phyloP scores from a whole-genome alignment of 2,113 vertebrate genomes.

The Pagrus major region DNA sequence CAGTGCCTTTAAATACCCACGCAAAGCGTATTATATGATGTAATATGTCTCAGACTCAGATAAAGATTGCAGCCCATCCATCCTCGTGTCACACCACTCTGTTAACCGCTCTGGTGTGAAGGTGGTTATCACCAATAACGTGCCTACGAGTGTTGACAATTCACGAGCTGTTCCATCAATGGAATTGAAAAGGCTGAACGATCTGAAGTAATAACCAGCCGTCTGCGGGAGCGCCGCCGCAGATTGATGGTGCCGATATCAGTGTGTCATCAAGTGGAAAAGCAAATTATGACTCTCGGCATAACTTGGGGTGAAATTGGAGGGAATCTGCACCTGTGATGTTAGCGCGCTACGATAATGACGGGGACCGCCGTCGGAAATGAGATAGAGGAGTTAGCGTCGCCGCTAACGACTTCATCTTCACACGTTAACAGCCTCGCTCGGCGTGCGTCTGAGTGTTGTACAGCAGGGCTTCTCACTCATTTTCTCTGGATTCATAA shows the following conservation, averaged over 20 bases:
- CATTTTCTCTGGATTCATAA: neutral
- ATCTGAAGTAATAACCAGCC: conserved; percentile 60
- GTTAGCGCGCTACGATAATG: conserved; percentile 8
- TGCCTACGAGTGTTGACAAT: conserved; percentile 50
- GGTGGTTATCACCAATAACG: conserved; percentile 64
- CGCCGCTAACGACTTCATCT: conserved; percentile 22
- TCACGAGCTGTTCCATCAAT: conserved; percentile 36
- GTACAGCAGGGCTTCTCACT: neutral
- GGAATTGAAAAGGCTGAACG: conserved; percentile 60
- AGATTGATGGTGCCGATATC: conserved; percentile 72
- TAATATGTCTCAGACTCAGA: neutral
- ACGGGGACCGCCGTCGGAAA: neutral
- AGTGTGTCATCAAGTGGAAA: conserved; percentile 63
- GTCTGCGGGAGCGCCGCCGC: conserved; percentile 9
- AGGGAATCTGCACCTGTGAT: conserved; percentile 41
- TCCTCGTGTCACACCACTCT: conserved; percentile 24
- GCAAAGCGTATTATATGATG: no score
- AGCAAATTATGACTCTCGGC: conserved; percentile 66
- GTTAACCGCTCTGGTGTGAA: conserved; percentile 53
- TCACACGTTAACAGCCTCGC: conserved; percentile 10
- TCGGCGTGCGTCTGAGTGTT: neutral
- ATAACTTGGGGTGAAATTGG: conserved; percentile 46
- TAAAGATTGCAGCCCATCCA: conserved; percentile 36
- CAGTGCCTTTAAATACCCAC: neutral
- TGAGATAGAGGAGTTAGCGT: conserved; percentile 28